Conservation (phyloP, 2,888 invertebrate genomes). For the Erebia palarica region DNA sequence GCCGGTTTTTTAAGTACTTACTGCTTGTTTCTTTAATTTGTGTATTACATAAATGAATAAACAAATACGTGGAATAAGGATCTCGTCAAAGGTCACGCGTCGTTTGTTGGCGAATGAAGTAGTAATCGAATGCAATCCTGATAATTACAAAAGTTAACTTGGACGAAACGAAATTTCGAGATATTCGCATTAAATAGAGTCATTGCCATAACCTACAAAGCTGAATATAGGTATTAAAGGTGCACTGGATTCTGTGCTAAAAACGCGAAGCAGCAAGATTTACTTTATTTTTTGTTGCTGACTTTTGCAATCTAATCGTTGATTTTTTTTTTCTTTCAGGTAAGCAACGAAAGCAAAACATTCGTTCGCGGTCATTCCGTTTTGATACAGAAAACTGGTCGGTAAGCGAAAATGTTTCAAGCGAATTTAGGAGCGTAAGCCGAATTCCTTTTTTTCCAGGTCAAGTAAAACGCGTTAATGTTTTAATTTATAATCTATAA, state of each 20-base stretch:
- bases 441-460: slow-evolving; percentile 27
- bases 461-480: slow-evolving; percentile 31
- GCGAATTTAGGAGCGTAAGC: not conserved
- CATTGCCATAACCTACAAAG: slow-evolving; percentile 11
- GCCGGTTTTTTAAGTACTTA: no score
- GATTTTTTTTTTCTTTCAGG: slow-evolving; percentile 35
- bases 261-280: slow-evolving; percentile 20
- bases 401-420: slow-evolving; percentile 21
- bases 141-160: not conserved
- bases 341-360: slow-evolving; percentile 34
- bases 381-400: slow-evolving; percentile 22
- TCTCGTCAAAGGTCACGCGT: no score
- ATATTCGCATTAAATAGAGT: slow-evolving; percentile 10
- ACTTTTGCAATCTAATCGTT: slow-evolving; percentile 32
- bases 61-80: no score
- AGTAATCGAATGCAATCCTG: not conserved
- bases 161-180: not conserved
- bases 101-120: not conserved
- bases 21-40: no score
- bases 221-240: not conserved
- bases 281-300: slow-evolving; percentile 19
- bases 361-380: slow-evolving; percentile 19
- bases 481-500: slow-evolving; percentile 23
- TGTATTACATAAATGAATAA: no score
- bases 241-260: slow-evolving; percentile 15